Conservation (phyloP, 2,888 invertebrate species). For the Tenthredo scrophulariae region DNA sequence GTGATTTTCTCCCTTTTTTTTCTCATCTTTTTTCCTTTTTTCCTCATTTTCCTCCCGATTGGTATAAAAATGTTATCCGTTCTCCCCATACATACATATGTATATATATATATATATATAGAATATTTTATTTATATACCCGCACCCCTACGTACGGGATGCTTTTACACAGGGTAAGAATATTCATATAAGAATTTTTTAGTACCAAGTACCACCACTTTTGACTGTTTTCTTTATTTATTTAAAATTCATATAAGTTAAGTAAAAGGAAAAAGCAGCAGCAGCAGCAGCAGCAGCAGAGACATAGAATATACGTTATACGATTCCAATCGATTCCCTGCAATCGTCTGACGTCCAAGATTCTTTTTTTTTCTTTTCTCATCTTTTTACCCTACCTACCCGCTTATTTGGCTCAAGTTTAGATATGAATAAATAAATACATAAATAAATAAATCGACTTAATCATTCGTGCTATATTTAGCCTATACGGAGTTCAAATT, state of each 20-base stretch:
- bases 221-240: not conserved
- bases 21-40: not conserved
- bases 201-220: not conserved
- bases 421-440: not conserved
- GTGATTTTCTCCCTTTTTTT: not conserved
- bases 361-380: not conserved
- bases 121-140: not conserved
- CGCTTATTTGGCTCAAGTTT: not conserved
- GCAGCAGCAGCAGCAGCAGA: too few species aligned
- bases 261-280: too few species aligned
- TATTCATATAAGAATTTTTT: not conserved
- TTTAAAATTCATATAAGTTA: not conserved
- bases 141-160: not conserved
- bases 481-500: not conserved
- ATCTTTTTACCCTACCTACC: not conserved
- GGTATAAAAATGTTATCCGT: constrained; percentile 13
- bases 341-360: not conserved
- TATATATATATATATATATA: not conserved
- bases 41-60: not conserved
- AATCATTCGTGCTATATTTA: not conserved
- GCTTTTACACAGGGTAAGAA: not conserved
- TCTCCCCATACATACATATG: not conserved
- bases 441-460: not conserved
- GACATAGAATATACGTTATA: too few species aligned
- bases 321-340: too few species aligned